A percentile compares a stretch with the other conserved stretches of the same genome.
phyloP scores from a whole-genome alignment of 2,888 invertebrate species.

The Balanococcus diminutus region DNA sequence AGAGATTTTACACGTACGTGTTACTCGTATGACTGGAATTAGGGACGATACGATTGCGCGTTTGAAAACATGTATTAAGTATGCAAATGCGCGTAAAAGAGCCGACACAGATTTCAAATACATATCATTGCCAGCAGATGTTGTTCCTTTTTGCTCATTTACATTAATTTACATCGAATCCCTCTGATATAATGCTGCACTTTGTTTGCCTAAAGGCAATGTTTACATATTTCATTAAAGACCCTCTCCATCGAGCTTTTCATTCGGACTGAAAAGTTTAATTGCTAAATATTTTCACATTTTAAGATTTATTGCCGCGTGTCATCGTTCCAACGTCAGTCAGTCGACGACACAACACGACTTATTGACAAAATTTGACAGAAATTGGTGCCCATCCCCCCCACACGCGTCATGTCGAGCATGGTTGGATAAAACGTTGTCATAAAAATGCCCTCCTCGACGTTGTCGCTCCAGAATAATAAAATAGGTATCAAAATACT shows the following conservation, averaged over 20 bases:
- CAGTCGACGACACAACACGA: background rate
- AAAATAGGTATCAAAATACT: background rate
- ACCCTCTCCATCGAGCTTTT: slow-evolving; percentile 16
- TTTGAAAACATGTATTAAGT: slow-evolving; percentile 49
- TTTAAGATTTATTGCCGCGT: slow-evolving; percentile 50
- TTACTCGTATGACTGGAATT: background rate
- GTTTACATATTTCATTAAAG: slow-evolving; percentile 53
- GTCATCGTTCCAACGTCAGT: slow-evolving; percentile 28
- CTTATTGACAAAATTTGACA: slow-evolving; percentile 1
- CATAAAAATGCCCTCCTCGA: background rate
- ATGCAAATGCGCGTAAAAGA: slow-evolving; percentile 51
- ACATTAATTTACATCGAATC: slow-evolving; percentile 53
- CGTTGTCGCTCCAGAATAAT: background rate
- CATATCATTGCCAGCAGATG: slow-evolving; percentile 53
- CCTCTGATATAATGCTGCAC: slow-evolving; percentile 49
- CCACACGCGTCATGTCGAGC: background rate
- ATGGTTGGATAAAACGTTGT: background rate
- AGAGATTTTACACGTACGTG: slow-evolving; percentile 30
- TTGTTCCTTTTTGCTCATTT: slow-evolving; percentile 53
- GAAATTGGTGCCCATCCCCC: background rate
- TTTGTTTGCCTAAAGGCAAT: slow-evolving; percentile 53
- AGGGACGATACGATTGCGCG: slow-evolving; percentile 36
- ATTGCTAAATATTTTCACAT: slow-evolving; percentile 52
- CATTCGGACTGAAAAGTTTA: slow-evolving; percentile 44
- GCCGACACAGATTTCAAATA: slow-evolving; percentile 53